A percentile compares a stretch with the other conserved stretches of the same genome.
These are phyloP conservation scores for Mungos mungo DNA, from an alignment of 2,113 vertebrate genomes.

Conservation along the genomic window DNA sequence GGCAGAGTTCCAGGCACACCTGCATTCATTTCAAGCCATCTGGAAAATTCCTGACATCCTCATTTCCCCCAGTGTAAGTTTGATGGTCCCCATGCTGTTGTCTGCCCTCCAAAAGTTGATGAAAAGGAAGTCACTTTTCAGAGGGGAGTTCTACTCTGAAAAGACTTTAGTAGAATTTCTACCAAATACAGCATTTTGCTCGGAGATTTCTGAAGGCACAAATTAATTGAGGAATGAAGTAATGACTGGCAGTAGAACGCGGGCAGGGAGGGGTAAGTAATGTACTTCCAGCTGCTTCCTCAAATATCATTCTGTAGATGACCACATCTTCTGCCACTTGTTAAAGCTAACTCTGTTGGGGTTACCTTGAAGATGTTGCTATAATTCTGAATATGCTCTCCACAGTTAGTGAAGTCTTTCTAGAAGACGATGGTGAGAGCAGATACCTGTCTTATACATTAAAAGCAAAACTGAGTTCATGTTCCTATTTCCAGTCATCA, in stretches of 20 bases:
- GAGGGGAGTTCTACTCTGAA: background rate
- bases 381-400: background rate
- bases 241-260: background rate
- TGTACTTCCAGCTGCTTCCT: background rate
- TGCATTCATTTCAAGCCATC: conserved; percentile 70
- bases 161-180: background rate
- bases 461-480: conserved; percentile 38
- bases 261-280: background rate
- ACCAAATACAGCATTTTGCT: conserved; percentile 38
- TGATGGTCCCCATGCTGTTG: conserved; percentile 29
- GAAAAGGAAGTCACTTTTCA: conserved; percentile 44
- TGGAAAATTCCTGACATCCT: conserved; percentile 69
- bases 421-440: background rate
- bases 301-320: conserved; percentile 28
- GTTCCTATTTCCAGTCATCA: conserved; percentile 33
- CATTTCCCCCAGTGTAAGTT: conserved; percentile 55
- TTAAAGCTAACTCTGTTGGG: conserved; percentile 26
- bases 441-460: background rate
- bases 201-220: background rate
- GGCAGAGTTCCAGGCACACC: conserved; percentile 66
- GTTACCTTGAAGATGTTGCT: conserved; percentile 49
- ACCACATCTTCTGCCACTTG: background rate
- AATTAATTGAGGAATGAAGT: conserved; percentile 29
- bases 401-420: background rate
- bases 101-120: conserved; percentile 59